A percentile compares a stretch with the other conserved stretches of the same genome.
Conservation (phyloP, 2,113 vertebrate species). For the Oncorhynchus clarkii region DNA sequence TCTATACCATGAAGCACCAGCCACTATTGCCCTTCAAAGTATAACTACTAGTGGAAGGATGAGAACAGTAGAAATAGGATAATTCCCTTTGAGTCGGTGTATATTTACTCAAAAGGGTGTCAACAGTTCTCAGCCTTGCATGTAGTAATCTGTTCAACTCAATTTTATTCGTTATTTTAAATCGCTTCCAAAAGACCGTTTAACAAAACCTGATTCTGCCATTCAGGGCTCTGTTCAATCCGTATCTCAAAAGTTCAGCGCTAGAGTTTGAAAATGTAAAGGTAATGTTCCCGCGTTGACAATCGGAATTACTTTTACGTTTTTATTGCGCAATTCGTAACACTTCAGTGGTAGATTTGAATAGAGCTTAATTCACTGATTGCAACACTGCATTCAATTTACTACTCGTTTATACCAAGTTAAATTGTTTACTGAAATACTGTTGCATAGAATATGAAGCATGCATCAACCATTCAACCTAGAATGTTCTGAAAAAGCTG, state of each 20-base stretch:
- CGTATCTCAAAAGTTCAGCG: too few species aligned
- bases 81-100: neutral
- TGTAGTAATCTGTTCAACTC: neutral
- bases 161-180: neutral
- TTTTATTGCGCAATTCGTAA: too few species aligned
- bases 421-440: conserved; percentile 53
- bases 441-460: conserved; percentile 58
- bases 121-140: neutral
- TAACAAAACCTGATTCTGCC: neutral
- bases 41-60: neutral
- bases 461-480: conserved; percentile 21
- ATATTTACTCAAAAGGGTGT: neutral
- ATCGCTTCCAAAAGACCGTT: neutral
- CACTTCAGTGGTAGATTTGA: too few species aligned
- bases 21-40: conserved; percentile 7
- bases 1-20: neutral
- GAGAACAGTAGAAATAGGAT: neutral
- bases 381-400: conserved; percentile 40
- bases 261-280: too few species aligned
- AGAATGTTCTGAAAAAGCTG: conserved; percentile 18
- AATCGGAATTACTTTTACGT: too few species aligned
- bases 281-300: too few species aligned
- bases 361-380: neutral
- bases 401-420: conserved; percentile 41
- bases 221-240: neutral